A percentile compares a stretch with the other conserved stretches of the same genome.
Conservation (phyloP, 2,797 vertebrate genomes). For the Phalanger gymnotis region DNA sequence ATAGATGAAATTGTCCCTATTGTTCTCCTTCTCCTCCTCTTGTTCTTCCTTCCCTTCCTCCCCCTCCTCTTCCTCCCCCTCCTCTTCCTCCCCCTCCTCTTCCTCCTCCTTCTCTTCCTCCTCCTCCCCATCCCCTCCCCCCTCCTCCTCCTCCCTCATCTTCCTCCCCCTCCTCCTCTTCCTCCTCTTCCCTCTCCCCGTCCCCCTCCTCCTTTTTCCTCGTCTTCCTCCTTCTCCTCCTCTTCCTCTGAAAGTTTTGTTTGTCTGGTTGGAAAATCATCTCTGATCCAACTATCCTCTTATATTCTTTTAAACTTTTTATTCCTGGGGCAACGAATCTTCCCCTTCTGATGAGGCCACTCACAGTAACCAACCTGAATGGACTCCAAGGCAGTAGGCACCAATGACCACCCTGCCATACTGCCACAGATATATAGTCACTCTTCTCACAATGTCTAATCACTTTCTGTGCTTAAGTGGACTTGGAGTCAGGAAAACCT, state of each 20-base stretch:
- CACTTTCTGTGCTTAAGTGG: background rate
- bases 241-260: background rate
- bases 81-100: too few relatives aligned
- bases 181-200: too few relatives aligned
- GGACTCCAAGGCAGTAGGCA: background rate
- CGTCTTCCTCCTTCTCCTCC: too few relatives aligned
- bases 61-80: too few relatives aligned
- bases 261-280: background rate
- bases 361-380: background rate
- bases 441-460: background rate
- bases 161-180: too few relatives aligned
- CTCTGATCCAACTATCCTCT: background rate
- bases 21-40: background rate
- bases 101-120: too few relatives aligned
- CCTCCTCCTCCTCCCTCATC: background rate
- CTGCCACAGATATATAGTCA: background rate
- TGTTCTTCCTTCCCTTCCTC: background rate
- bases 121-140: too few relatives aligned
- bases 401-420: background rate
- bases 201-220: too few relatives aligned
- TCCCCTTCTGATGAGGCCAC: background rate
- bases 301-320: background rate
- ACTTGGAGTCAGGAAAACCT: background rate
- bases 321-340: background rate
- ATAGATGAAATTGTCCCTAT: background rate